phyloP scores from a whole-genome alignment of 2,888 invertebrate genomes.

The Ganaspis brasiliensis region DNA sequence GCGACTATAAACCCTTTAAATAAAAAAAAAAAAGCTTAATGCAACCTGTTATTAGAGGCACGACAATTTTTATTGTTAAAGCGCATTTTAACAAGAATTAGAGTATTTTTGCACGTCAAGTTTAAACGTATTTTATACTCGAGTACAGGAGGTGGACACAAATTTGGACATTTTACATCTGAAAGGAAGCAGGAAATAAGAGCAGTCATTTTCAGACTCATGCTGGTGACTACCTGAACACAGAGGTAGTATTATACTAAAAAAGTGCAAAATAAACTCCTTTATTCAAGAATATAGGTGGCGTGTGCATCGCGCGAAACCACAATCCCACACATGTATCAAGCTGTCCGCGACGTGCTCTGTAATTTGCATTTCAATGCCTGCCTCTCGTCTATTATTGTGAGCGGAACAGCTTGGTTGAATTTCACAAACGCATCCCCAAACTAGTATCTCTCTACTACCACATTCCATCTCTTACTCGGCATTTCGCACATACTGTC shows the following conservation, averaged over 20 bases:
- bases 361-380: slow-evolving; percentile 79
- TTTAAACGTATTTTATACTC: no score
- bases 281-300: slow-evolving; percentile 75
- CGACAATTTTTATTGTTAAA: no score
- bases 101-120: no score
- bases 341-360: slow-evolving; percentile 78
- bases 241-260: slow-evolving; percentile 57
- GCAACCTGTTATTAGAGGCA: no score
- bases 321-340: slow-evolving; percentile 79
- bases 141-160: no score
- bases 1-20: no score
- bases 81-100: no score
- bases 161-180: not conserved
- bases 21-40: no score
- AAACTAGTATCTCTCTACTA: slow-evolving; percentile 45
- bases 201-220: slow-evolving; percentile 44
- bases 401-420: slow-evolving; percentile 79
- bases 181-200: slow-evolving; percentile 4
- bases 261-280: slow-evolving; percentile 75
- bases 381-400: slow-evolving; percentile 79
- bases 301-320: slow-evolving; percentile 75
- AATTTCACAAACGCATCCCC: slow-evolving; percentile 73
- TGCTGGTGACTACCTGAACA: slow-evolving; percentile 44
- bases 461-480: not conserved
- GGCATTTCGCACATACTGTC: no score